Evolutionary conservation across 2,888 invertebrate genomes (phyloP).

Genomic region (Bembecia ichneumoniformis): DNA sequence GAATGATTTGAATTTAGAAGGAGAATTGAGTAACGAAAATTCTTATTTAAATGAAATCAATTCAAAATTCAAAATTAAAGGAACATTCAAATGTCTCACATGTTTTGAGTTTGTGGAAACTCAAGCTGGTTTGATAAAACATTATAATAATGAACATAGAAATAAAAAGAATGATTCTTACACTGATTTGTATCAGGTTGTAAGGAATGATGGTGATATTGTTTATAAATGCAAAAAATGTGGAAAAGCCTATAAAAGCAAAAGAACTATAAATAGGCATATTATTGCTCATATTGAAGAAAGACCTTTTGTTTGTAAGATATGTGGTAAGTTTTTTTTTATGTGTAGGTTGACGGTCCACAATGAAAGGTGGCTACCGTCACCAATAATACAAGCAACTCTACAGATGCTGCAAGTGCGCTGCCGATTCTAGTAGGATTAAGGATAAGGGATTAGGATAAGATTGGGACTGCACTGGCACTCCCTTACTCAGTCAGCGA

Average conservation of each 20-base stretch:
- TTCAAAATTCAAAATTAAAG: not conserved
- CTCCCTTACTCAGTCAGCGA: too few species aligned
- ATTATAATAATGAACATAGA: slow-evolving; percentile 28
- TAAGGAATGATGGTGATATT: slow-evolving; percentile 9
- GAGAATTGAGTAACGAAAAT: slow-evolving; percentile 1
- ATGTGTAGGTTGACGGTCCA: too few species aligned
- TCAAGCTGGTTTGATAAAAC: slow-evolving; percentile 24
- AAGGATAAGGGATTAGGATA: too few species aligned
- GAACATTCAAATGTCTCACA: slow-evolving; percentile 26
- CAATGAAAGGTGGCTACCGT: too few species aligned
- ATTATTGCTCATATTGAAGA: slow-evolving; percentile 26
- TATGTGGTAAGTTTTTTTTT: slow-evolving; percentile 42
- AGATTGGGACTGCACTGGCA: too few species aligned
- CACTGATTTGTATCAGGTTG: not conserved
- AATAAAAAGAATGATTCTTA: slow-evolving; percentile 3
- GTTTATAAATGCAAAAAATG: slow-evolving; percentile 37
- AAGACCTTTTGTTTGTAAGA: slow-evolving; percentile 45
- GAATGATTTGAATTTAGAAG: slow-evolving; percentile 4
- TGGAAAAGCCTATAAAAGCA: slow-evolving; percentile 24
- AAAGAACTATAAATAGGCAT: slow-evolving; percentile 31
- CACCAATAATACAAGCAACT: too few species aligned
- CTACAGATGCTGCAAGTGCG: too few species aligned
- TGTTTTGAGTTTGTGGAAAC: slow-evolving; percentile 26
- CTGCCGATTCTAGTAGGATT: too few species aligned
- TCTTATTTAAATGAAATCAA: slow-evolving; percentile 1